These are phyloP conservation scores for Chloroceryle amazona DNA, from an alignment of 2,797 vertebrate species.

Conservation along the genomic window DNA sequence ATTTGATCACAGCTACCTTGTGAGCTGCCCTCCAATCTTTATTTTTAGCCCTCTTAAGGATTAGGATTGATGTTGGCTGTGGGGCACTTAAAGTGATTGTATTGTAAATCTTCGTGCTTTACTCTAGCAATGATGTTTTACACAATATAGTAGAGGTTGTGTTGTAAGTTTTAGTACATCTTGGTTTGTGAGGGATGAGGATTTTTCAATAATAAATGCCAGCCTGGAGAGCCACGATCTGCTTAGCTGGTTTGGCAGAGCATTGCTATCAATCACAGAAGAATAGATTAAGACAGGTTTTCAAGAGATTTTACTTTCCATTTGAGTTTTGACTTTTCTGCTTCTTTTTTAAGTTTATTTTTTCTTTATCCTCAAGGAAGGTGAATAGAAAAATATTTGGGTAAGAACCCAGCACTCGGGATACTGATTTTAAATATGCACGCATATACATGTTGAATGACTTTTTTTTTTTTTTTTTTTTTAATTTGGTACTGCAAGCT, in stretches of 20 bases:
- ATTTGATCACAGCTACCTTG: constrained; percentile 96
- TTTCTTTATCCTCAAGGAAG: constrained; percentile 41
- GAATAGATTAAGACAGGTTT: constrained; percentile 62
- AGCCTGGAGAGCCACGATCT: constrained; percentile 45
- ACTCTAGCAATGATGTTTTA: constrained; percentile 75
- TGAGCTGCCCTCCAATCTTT: constrained; percentile 96
- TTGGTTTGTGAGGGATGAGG: constrained; percentile 42
- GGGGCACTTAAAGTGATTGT: constrained; percentile 99
- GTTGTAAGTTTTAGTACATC: constrained; percentile 71
- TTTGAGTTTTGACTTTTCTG: constrained; percentile 68
- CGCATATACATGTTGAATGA: constrained; percentile 59
- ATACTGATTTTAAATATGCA: constrained; percentile 49
- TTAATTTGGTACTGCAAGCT: constrained; percentile 65
- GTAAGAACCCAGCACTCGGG: constrained; percentile 47
- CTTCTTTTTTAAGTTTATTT: constrained; percentile 31
- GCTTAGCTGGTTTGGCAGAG: constrained; percentile 56
- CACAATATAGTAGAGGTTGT: constrained; percentile 57
- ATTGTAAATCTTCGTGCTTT: constrained; percentile 94
- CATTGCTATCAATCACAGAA: constrained; percentile 64
- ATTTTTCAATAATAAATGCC: constrained; percentile 52
- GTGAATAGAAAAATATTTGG: constrained; percentile 51
- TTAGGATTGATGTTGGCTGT: constrained; percentile 99
- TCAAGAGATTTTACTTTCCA: constrained; percentile 38
- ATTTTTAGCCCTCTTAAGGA: constrained; percentile 99
- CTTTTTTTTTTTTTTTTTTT: constrained; percentile 71